Evolutionary conservation across 2,888 invertebrate genomes (phyloP).

Genomic region (Agapostemon virescens): DNA sequence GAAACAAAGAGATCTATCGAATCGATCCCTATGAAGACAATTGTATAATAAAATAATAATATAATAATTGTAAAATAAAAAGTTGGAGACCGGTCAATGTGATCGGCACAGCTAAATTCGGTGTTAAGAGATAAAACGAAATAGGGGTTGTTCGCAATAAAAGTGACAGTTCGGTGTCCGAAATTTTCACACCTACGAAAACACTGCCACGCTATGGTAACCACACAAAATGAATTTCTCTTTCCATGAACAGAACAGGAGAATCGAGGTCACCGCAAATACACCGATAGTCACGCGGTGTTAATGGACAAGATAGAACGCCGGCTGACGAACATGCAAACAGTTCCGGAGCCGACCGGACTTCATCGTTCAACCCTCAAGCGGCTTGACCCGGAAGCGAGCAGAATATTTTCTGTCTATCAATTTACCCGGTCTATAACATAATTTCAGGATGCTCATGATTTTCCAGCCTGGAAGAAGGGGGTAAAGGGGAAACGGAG

Average conservation of each 20-base stretch:
- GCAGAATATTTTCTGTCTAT: slow-evolving; percentile 20
- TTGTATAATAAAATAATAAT: too few species aligned
- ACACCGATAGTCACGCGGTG: neutral
- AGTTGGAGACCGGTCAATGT: too few species aligned
- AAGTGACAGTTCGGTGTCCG: neutral
- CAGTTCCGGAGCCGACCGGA: neutral
- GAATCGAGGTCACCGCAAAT: neutral
- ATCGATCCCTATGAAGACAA: too few species aligned
- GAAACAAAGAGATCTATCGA: too few species aligned
- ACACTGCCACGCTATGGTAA: neutral
- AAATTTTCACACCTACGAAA: neutral
- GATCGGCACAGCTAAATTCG: too few species aligned
- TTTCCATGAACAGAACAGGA: neutral
- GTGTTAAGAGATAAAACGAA: neutral
- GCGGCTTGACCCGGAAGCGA: neutral
- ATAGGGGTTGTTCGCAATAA: neutral
- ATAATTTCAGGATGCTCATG: slow-evolving; percentile 35
- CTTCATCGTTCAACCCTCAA: neutral
- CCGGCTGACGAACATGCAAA: neutral
- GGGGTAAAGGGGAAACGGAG: neutral
- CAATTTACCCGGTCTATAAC: slow-evolving; percentile 26
- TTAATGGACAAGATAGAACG: neutral
- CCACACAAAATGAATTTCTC: neutral
- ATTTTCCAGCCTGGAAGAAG: slow-evolving; percentile 25
- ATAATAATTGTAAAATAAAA: too few species aligned